These are phyloP conservation scores for Hiodon alosoides DNA, from an alignment of 2,113 vertebrate genomes.

Conservation along the genomic window DNA sequence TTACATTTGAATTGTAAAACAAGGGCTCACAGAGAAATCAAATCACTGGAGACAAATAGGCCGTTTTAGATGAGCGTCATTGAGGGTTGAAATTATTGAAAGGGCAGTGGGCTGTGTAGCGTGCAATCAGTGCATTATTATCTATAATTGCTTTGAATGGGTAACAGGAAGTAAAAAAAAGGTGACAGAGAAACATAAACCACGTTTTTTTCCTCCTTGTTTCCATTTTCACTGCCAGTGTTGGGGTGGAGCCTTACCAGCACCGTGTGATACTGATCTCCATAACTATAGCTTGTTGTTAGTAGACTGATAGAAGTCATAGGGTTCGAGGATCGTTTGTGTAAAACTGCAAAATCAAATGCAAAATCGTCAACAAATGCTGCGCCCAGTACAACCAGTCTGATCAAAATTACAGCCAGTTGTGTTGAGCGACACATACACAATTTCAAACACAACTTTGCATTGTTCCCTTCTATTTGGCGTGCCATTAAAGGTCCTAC, in stretches of 20 bases:
- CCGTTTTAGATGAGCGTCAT: background rate
- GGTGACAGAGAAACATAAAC: constrained; percentile 49
- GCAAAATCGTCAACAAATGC: too few species aligned
- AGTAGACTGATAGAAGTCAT: constrained; percentile 42
- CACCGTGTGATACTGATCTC: constrained; percentile 48
- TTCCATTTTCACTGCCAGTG: constrained; percentile 39
- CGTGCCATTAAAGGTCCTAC: too few species aligned
- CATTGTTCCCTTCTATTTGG: too few species aligned
- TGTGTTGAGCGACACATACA: too few species aligned
- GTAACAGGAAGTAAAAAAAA: constrained; percentile 33
- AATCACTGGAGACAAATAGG: too few species aligned
- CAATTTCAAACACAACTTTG: too few species aligned
- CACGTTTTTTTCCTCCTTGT: constrained; percentile 19
- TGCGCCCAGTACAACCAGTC: too few species aligned
- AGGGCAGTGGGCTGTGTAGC: constrained; percentile 20
- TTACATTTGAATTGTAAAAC: too few species aligned
- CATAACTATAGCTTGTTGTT: constrained; percentile 34
- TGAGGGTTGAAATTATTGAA: constrained; percentile 26
- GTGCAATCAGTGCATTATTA: constrained; percentile 34
- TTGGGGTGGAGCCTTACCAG: constrained; percentile 41
- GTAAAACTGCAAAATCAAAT: constrained; percentile 32
- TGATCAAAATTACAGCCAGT: too few species aligned
- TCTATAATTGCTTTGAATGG: constrained; percentile 29
- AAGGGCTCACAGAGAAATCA: too few species aligned
- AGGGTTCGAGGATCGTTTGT: constrained; percentile 46